Base-by-base conservation (phyloP, 1,140 invertebrate genomes). In the Megalopta genalis region DNA sequence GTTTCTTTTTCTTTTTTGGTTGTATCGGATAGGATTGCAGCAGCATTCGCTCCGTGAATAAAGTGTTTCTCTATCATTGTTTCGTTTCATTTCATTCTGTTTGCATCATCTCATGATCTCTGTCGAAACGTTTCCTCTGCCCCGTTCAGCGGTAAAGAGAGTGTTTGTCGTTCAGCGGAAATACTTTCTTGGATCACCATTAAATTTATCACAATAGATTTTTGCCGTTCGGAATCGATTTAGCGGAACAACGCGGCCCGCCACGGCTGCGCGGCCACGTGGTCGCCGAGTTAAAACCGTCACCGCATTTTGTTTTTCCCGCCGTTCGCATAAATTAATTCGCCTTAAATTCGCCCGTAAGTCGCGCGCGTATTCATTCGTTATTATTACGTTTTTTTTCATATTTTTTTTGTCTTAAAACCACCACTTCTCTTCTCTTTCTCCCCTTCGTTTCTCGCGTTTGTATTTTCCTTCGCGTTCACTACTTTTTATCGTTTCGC, bases 101-200 rank as follows among this genome's bases (percentile, higher is more conserved):
- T 49, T 49, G 14, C 16, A n/a, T 49, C 16, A 0, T 16, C 0
- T 52, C 1, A 16, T 52, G 1, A 6, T 52, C 16, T 5, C 5
- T 21, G 16, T 18, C 49, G 49, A 46, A 14, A 46, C 10, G 12
- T 10, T 9, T 46, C n/a, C 4, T 62, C 16, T 62, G 18, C 27
- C 39, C 32, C 76, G 66, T 78, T 72, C 54, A 54, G 62, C 42
- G 71, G 76, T 1, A 2, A 32, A 32, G 32, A 32, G 32, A 32
- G 32, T 32, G 32, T n/a, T n/a, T 72, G 72, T 78, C 71, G 42
- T 72, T 81, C 84, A 60, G 84, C 84, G 89, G 91, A 92, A 91
- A 92, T 93, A 93, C 92, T 93, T 93, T 93, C 92, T 91, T 92
- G 87, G 89, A 93, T 92, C 91, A 93, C 92, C 89, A 91, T 92